Conservation (phyloP, 2,888 invertebrate species). For the Limnephilus marmoratus region DNA sequence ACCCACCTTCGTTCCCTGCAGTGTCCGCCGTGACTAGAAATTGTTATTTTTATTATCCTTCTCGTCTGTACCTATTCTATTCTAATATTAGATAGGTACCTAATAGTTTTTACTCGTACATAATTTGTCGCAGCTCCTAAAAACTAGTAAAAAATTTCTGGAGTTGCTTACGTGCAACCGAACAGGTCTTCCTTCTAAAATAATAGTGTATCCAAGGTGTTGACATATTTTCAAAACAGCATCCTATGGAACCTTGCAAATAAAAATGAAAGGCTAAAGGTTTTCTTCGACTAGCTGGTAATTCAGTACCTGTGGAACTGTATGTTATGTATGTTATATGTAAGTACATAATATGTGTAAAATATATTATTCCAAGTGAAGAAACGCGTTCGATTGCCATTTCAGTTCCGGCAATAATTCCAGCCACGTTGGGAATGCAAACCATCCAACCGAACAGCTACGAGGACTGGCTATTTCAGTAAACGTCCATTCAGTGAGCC, state of each 20-base stretch:
- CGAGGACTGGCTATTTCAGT: conserved; percentile 36
- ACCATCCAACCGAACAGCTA: conserved; percentile 18
- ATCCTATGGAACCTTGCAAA: neutral
- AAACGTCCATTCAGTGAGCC: conserved; percentile 4
- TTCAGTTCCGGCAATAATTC: conserved; percentile 57
- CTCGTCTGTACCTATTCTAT: neutral
- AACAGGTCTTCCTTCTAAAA: neutral
- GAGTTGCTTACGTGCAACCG: neutral
- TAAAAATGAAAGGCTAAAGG: neutral
- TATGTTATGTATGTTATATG: too few relatives aligned
- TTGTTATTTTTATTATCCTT: neutral
- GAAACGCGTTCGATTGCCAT: conserved; percentile 47
- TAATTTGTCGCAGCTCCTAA: neutral
- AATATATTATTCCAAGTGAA: neutral
- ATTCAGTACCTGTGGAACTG: neutral
- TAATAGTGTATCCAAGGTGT: neutral
- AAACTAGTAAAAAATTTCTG: neutral
- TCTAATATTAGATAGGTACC: neutral
- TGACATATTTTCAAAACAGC: neutral
- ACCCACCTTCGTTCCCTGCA: neutral
- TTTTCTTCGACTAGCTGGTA: neutral
- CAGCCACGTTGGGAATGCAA: conserved; percentile 53
- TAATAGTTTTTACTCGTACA: neutral
- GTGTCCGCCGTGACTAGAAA: neutral
- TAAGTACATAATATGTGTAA: neutral